phyloP scores from a whole-genome alignment of 2,888 invertebrate genomes.

The Ochropleura leucogaster region DNA sequence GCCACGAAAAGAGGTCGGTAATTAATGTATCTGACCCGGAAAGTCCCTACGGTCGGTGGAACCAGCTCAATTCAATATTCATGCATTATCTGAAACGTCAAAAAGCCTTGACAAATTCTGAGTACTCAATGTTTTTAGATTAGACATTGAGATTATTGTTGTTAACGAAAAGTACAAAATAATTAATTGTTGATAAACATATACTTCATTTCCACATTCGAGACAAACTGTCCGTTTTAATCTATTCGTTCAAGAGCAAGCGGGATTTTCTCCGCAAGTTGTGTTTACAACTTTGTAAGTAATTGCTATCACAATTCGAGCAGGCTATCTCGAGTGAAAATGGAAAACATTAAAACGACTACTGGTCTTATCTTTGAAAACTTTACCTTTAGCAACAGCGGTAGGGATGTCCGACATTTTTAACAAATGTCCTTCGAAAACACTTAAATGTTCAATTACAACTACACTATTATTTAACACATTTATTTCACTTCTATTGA shows the following conservation, averaged over 20 bases:
- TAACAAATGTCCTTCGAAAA: conserved; percentile 56
- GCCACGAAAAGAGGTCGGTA: conserved; percentile 33
- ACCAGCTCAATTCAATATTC: conserved; percentile 26
- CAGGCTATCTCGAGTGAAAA: conserved; percentile 34
- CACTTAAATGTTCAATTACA: conserved; percentile 62
- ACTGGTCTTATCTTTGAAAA: conserved; percentile 32
- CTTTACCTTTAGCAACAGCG: conserved; percentile 81
- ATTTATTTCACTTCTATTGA: conserved; percentile 55
- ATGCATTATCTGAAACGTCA: conserved; percentile 25
- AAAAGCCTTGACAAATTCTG: conserved; percentile 1
- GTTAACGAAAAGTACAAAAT: not conserved
- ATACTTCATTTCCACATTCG: conserved; percentile 33
- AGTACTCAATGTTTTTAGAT: not conserved
- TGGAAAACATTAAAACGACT: conserved; percentile 18
- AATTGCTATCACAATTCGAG: conserved; percentile 16
- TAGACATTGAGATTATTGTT: not conserved
- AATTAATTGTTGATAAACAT: not conserved
- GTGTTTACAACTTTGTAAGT: conserved; percentile 8
- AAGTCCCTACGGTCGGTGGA: not conserved
- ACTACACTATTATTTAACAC: conserved; percentile 61
- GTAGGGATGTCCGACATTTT: conserved; percentile 81
- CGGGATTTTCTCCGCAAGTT: not conserved
- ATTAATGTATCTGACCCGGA: conserved; percentile 27
- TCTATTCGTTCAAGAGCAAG: conserved; percentile 12
- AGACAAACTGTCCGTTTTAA: conserved; percentile 14